Percentiles rank a stretch among this genome's conserved stretches.
Conservation (phyloP, 2,113 vertebrate species). For the Ictalurus furcatus region DNA sequence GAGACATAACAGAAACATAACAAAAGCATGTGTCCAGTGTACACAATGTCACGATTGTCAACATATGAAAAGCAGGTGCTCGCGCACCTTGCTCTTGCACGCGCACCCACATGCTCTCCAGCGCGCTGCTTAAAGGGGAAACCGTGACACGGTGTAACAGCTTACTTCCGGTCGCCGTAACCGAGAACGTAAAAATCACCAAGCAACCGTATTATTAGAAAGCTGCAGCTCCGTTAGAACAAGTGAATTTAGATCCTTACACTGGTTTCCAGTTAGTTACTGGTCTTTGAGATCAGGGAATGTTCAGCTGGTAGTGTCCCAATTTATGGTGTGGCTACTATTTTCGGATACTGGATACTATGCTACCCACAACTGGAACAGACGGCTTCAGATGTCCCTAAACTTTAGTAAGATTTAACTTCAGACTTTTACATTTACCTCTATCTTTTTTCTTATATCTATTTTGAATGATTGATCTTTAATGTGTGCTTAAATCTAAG, state of each 20-base stretch:
- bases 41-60: no score
- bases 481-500: background rate
- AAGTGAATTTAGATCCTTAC: background rate
- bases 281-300: background rate
- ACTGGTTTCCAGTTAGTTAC: background rate
- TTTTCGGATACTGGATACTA: background rate
- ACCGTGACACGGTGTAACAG: no score
- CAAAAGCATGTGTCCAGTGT: no score
- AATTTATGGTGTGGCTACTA: background rate
- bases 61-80: no score
- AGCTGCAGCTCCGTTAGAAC: background rate
- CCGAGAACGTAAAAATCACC: no score
- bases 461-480: background rate
- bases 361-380: background rate
- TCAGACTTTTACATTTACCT: background rate
- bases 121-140: no score
- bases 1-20: no score
- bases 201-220: background rate
- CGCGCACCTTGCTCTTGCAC: no score
- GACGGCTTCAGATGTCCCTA: background rate
- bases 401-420: background rate
- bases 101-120: no score
- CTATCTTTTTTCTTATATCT: background rate
- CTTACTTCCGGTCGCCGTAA: no score
- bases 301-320: background rate